Percentiles rank a stretch among this genome's conserved stretches.
phyloP scores from a whole-genome alignment of 2,797 vertebrate species.

The Melopsittacus undulatus region DNA sequence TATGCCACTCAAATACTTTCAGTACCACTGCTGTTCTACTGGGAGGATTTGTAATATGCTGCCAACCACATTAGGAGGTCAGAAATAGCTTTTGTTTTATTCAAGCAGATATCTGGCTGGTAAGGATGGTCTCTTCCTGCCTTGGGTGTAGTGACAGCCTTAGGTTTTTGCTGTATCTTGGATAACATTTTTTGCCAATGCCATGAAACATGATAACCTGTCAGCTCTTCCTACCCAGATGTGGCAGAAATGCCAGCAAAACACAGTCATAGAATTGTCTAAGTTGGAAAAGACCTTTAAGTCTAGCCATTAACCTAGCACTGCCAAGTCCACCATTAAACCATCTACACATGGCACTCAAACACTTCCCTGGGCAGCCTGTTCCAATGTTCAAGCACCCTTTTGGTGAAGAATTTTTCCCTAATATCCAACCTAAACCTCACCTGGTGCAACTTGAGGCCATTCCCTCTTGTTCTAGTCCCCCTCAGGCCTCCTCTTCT shows the following conservation, averaged over 20 bases:
- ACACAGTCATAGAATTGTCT: background rate
- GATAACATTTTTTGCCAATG: background rate
- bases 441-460: background rate
- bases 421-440: background rate
- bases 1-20: background rate
- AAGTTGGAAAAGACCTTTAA: background rate
- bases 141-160: background rate
- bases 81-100: background rate
- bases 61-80: background rate
- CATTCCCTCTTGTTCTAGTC: background rate
- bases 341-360: background rate
- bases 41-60: background rate
- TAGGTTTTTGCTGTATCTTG: background rate
- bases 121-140: background rate
- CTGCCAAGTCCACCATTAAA: background rate
- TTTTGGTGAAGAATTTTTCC: background rate
- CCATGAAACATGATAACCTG: background rate
- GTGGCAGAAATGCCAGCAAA: background rate
- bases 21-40: background rate
- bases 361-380: background rate
- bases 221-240: background rate
- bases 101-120: background rate
- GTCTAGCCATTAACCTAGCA: background rate
- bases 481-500: background rate
- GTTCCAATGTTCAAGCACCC: background rate